Conservation (phyloP, 2,797 vertebrate species). For the Artibeus jamaicensis region DNA sequence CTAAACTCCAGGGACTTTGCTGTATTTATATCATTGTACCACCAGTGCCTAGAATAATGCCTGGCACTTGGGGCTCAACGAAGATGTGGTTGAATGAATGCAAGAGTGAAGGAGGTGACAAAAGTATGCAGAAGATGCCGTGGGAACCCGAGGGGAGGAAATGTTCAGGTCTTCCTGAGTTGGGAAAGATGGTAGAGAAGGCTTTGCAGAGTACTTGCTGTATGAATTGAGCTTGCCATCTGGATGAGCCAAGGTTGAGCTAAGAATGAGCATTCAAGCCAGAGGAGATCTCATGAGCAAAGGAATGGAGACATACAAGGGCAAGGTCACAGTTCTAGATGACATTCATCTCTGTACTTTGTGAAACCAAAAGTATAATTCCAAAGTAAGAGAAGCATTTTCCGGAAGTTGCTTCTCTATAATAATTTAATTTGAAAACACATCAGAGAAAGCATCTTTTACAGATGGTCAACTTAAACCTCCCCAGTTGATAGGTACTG, state of each 20-base stretch:
- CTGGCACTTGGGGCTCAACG: not conserved
- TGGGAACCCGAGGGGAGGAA: not conserved
- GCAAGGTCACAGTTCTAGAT: not conserved
- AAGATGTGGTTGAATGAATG: not conserved
- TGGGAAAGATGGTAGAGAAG: not conserved
- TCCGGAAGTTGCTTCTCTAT: not conserved
- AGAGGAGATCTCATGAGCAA: not conserved
- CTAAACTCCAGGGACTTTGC: not conserved
- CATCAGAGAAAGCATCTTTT: not conserved
- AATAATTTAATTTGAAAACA: not conserved
- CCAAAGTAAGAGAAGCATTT: constrained; percentile 14
- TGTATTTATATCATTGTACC: not conserved
- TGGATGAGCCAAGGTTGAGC: not conserved
- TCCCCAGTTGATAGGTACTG: not conserved
- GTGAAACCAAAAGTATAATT: not conserved
- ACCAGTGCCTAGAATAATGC: not conserved
- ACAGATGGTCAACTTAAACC: constrained; percentile 3
- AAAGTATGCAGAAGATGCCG: not conserved
- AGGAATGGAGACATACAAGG: not conserved
- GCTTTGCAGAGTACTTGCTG: not conserved
- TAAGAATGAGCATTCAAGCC: not conserved
- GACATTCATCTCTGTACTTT: not conserved
- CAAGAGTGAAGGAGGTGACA: not conserved
- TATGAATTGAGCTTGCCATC: not conserved
- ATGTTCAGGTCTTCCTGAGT: not conserved